These are phyloP conservation scores for Acipenser ruthenus DNA, from an alignment of 2,797 vertebrate species.

Conservation along the genomic window DNA sequence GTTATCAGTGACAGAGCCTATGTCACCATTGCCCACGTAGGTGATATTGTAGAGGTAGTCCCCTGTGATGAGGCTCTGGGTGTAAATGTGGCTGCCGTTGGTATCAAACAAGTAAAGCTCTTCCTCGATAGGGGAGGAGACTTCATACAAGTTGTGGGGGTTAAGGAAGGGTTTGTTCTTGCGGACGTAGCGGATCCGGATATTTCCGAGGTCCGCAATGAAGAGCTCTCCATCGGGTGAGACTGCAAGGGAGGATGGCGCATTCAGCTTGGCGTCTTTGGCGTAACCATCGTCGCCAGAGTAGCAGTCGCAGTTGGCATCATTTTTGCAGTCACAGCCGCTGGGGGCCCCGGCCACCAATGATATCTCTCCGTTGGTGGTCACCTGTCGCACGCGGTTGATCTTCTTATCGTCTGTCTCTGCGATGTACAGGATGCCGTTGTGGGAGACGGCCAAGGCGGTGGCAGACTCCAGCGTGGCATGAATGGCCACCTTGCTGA, in stretches of 20 bases:
- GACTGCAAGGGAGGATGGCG: constrained; percentile 81
- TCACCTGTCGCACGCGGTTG: constrained; percentile 89
- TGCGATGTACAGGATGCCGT: constrained; percentile 82
- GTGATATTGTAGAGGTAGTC: constrained; percentile 94
- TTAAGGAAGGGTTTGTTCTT: constrained; percentile 90
- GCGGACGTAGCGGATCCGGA: constrained; percentile 86
- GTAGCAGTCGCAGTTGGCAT: constrained; percentile 94
- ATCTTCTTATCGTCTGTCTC: constrained; percentile 97
- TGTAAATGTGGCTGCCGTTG: constrained; percentile 88
- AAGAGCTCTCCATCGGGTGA: constrained; percentile 91
- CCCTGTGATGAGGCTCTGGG: constrained; percentile 89
- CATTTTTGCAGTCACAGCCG: constrained; percentile 94
- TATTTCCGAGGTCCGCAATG: constrained; percentile 87
- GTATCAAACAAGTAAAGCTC: constrained; percentile 93
- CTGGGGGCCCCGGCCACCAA: constrained; percentile 87
- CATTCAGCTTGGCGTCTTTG: constrained; percentile 89
- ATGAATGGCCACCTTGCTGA: constrained; percentile 89
- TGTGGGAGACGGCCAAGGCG: constrained; percentile 85
- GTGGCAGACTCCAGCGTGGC: constrained; percentile 91
- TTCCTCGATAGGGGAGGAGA: constrained; percentile 89
- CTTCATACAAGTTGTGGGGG: constrained; percentile 84
- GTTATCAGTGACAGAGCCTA: constrained; percentile 83
- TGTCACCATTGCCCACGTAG: constrained; percentile 78
- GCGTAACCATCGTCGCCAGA: constrained; percentile 93
- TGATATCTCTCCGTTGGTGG: constrained; percentile 88